Base-by-base conservation (phyloP, 2,113 vertebrate genomes). In the Harpagus bidentatus region DNA sequence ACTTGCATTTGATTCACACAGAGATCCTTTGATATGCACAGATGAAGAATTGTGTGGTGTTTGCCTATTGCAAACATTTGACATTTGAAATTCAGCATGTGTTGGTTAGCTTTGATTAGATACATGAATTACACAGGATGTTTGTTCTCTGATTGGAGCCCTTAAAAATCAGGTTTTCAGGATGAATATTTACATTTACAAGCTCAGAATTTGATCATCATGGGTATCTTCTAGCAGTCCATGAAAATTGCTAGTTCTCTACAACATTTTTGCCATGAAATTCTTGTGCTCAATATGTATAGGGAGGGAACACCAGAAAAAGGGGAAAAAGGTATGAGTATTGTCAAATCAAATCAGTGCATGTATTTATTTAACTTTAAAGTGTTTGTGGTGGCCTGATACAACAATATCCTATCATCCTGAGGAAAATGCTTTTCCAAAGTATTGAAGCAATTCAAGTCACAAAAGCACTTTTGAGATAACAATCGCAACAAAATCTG, bases 51-150 rank as follows among this genome's bases (percentile, higher is more conserved):
- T 91, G 55, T 95, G 83, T 82, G 73, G 67, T 92, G 71, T 95
- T 96, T 94, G 84, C 87, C 80, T 94, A 77, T 53, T 93, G 91
- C 91, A 95, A 97, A 95, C 93, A 91, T 96, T 89, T 94, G 96
- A 96, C 94, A 97, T 97, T 95, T 96, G 65, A 91, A 93, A 97
- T 95, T 94, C 96, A 94, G 89, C 28, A 58, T 95, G 82, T 91
- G 83, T 80, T 95, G 89, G 81, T 95, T 96, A 94, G 62, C 74
- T 94, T 94, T 97, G 97, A 97, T 96, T 97, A 95, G 95, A 88
- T 87, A 91, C 82, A 86, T 85, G 93, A 96, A 95, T 97, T 94
- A 94, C 93, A 90, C 95, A 97, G 96, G 93, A 97, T 96, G 91
- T 96, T 95, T 95, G 77, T 79, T 95, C 88, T 88, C 93, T 89